Evolutionary conservation across 2,113 vertebrate species (phyloP).

Genomic region (Phalacrocorax pelagicus): DNA sequence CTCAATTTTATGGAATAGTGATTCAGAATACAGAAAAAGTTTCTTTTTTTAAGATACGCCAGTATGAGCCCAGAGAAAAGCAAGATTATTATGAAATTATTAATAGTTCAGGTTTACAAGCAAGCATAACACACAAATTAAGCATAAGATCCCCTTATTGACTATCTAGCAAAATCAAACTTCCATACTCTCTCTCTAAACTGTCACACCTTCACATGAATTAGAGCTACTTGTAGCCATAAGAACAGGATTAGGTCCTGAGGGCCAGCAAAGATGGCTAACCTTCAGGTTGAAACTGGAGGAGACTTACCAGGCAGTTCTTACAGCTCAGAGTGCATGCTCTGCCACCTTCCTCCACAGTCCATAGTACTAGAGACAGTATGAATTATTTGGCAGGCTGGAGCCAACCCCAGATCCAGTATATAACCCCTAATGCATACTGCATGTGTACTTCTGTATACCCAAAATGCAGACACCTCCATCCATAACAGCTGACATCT

Average conservation of each 20-base stretch:
- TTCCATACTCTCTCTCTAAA: not conserved
- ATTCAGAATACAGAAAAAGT: not conserved
- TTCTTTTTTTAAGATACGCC: not conserved
- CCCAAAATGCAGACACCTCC: not conserved
- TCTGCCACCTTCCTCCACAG: not conserved
- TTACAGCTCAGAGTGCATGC: not conserved
- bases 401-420: not conserved
- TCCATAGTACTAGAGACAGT: accelerated
- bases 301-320: not conserved
- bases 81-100: not conserved
- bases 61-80: not conserved
- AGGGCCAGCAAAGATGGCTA: not conserved
- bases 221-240: not conserved
- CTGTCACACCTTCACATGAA: not conserved
- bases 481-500: not conserved
- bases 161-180: not conserved
- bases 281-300: not conserved
- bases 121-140: not conserved
- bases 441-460: not conserved
- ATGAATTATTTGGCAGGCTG: not conserved
- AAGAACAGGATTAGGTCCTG: not conserved
- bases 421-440: not conserved
- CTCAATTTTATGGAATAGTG: not conserved
- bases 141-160: not conserved
- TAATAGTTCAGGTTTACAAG: not conserved